phyloP scores from a whole-genome alignment of 37 sponge, comb jelly and placozoan genomes.

The Dysidea cf. avara region DNA sequence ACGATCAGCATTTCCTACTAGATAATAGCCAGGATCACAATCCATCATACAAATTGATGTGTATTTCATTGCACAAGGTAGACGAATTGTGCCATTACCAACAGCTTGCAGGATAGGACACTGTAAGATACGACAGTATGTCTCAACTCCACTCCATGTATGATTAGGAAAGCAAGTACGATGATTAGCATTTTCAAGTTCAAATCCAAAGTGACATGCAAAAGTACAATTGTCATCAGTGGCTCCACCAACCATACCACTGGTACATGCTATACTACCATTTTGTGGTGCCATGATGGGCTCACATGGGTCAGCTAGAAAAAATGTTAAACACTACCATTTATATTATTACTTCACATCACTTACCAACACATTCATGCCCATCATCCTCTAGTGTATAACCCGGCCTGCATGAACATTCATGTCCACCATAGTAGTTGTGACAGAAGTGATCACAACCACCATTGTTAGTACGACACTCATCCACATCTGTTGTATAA shows the following conservation, averaged over 20 bases:
- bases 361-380: constrained; percentile 17
- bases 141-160: constrained; percentile 8
- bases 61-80: not conserved
- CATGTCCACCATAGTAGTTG: not conserved
- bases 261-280: constrained; percentile 12
- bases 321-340: no score
- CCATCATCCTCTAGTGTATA: not conserved
- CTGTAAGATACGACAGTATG: not conserved
- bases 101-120: not conserved
- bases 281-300: constrained; percentile 11
- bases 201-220: constrained; percentile 3
- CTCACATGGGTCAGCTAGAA: not conserved
- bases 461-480: constrained; percentile 13
- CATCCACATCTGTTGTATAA: constrained; percentile 10
- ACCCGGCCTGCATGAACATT: constrained; percentile 15
- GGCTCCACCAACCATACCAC: not conserved
- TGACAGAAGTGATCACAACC: constrained; percentile 6
- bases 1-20: not conserved
- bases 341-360: no score
- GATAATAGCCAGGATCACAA: constrained; percentile 13
- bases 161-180: not conserved
- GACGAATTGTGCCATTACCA: not conserved
- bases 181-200: not conserved
- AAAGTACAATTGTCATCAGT: constrained; percentile 18
- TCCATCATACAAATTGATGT: not conserved